A percentile compares a stretch with the other conserved stretches of the same genome.
Evolutionary conservation across 2,888 invertebrate species (phyloP).

Genomic region (Ecliptopera silaceata): DNA sequence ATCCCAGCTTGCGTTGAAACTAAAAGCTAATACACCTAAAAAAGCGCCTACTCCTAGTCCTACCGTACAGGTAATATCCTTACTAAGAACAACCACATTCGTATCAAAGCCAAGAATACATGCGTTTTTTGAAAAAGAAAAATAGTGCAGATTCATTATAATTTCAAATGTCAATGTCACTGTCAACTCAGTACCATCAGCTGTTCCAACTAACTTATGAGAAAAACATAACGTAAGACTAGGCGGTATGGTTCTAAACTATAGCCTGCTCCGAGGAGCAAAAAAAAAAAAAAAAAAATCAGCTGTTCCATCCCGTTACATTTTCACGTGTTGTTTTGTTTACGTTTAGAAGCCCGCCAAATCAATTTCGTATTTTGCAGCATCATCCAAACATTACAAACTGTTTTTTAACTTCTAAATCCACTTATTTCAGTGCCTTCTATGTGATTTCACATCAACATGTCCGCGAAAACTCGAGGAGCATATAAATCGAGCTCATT

Average conservation of each 20-base stretch:
- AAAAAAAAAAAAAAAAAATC: too few relatives aligned
- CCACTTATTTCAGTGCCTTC: constrained; percentile 84
- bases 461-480: constrained; percentile 90
- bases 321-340: too few relatives aligned
- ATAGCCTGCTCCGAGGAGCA: too few relatives aligned
- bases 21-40: constrained; percentile 84
- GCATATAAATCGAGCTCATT: constrained; percentile 92
- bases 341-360: constrained; percentile 13
- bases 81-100: neutral
- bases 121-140: neutral
- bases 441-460: constrained; percentile 89
- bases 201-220: constrained; percentile 1
- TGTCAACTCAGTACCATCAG: constrained; percentile 11
- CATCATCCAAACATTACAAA: constrained; percentile 7
- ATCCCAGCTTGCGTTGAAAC: constrained; percentile 87
- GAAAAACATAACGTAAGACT: too few relatives aligned
- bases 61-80: constrained; percentile 67
- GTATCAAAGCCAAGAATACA: neutral
- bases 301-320: too few relatives aligned
- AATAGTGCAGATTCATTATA: neutral
- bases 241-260: too few relatives aligned
- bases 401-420: too few relatives aligned
- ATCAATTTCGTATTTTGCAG: constrained; percentile 10
- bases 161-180: constrained; percentile 9
- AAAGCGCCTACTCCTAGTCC: constrained; percentile 75